phyloP scores from a whole-genome alignment of 2,797 vertebrate genomes.

The Thripadectes ignobilis region DNA sequence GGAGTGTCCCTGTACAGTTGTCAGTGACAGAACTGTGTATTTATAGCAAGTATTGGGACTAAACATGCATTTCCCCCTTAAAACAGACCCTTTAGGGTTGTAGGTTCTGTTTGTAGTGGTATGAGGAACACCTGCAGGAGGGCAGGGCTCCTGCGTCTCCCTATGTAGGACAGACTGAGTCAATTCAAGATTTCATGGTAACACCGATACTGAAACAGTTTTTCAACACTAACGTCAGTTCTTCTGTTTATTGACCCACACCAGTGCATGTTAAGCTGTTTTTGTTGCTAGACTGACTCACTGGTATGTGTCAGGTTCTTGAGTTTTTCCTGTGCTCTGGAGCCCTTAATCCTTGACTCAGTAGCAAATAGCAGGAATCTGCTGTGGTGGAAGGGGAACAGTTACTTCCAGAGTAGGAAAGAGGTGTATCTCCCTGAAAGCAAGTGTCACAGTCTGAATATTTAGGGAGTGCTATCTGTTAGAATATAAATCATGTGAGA shows the following conservation, averaged over 20 bases:
- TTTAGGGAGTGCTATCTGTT: not conserved
- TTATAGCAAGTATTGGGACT: not conserved
- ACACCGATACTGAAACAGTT: not conserved
- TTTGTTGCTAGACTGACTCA: conserved; percentile 7
- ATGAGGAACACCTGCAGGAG: not conserved
- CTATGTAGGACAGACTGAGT: not conserved
- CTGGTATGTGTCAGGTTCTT: not conserved
- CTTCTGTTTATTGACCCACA: not conserved
- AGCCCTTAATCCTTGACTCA: not conserved
- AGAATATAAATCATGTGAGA: not conserved
- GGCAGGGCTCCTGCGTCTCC: not conserved
- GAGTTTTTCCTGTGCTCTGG: not conserved
- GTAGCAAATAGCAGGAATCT: not conserved
- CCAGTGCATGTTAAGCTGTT: not conserved
- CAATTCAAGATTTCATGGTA: not conserved
- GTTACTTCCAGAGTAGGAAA: not conserved
- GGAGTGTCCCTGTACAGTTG: not conserved
- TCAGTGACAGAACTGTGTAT: not conserved
- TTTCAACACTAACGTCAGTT: not conserved
- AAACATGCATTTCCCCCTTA: rapidly evolving
- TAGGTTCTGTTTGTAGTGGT: not conserved
- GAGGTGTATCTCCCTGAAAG: not conserved
- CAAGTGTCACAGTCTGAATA: not conserved
- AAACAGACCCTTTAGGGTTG: not conserved
- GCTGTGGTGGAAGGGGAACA: not conserved